Percentiles rank a stretch among this genome's conserved stretches.
Conservation (phyloP, 2,797 vertebrate species). For the Neoniphon sammara region DNA sequence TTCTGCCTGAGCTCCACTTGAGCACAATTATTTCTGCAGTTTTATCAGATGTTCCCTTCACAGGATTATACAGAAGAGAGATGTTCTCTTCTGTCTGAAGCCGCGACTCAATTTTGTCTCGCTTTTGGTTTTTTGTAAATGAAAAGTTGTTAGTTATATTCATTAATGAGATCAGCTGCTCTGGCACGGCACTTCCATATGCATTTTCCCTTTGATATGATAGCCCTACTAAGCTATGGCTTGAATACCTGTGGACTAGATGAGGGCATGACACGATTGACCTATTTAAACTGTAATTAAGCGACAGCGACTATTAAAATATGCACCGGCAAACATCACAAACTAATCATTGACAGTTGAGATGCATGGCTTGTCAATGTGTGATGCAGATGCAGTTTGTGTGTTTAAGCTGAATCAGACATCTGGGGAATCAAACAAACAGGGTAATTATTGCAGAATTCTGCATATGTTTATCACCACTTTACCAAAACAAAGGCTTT, state of each 20-base stretch:
- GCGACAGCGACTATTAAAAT: no score
- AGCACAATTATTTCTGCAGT: constrained; percentile 27
- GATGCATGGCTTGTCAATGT: background rate
- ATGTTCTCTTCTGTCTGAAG: background rate
- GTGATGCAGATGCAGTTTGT: no score
- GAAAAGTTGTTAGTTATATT: background rate
- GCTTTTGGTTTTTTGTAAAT: background rate
- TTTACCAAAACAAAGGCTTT: no score
- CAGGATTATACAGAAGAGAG: constrained; percentile 17
- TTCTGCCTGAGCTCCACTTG: constrained; percentile 23
- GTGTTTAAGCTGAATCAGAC: background rate
- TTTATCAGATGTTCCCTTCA: constrained; percentile 26
- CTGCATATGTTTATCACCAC: no score
- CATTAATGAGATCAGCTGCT: background rate
- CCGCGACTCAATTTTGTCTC: background rate
- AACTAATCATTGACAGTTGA: background rate
- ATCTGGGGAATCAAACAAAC: constrained; percentile 7
- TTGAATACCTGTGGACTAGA: background rate
- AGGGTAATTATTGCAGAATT: no score
- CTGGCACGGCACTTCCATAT: no score
- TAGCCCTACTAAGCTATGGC: background rate
- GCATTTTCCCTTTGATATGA: background rate
- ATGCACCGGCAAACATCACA: background rate
- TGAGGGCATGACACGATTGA: background rate
- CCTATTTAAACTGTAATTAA: background rate